Base-by-base conservation (phyloP, 2,888 invertebrate genomes). In the Tetrapedia diversipes region DNA sequence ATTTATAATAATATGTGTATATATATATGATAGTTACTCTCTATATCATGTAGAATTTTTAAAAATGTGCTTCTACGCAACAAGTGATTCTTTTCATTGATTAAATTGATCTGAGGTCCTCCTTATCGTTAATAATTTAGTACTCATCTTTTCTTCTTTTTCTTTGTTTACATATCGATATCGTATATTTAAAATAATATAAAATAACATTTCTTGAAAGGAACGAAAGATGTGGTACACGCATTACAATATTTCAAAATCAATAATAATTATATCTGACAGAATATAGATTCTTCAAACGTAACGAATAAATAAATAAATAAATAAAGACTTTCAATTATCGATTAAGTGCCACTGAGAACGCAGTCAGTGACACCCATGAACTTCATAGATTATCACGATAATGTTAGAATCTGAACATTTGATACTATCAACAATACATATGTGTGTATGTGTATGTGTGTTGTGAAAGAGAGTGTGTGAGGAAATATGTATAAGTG, bases 11-110 rank as follows among this genome's bases (percentile, higher is more conserved):
- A 54, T 64, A 39, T 63, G 34, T 76, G 77, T 83, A 72, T 86
- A 10, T 29, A 51, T 29, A 51, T n/a, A 27, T 51, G 60, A 83
- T 84, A 84, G 60, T 85, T 71, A 80, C 76, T 86, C 78, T 87
- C 71, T 81, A 75, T 84, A 80, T 80, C 77, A 81, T 57, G 82
- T 87, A 87, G 81, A 87, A 86, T 84, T 83, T 53, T 86, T 49
- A 74, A 84, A 74, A 66, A 61, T 79, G 83, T 88, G 86, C 85
- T 83, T 77, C 82, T 84, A 88, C 67, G 77, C 86, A 88, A 87
- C 86, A 85, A 86, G 80, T 87, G 81, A 77, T 77, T 80, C 32
- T 65, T 60, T 80, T 78, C 74, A 60, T 84, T 41, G 71, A 78
- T 80, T 80, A 70, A 69, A 45, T 79, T 56, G 54, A 66, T 80